A percentile compares a stretch with the other conserved stretches of the same genome.
Conservation (phyloP, 2,797 vertebrate species). For the Melanotaenia boesemani region DNA sequence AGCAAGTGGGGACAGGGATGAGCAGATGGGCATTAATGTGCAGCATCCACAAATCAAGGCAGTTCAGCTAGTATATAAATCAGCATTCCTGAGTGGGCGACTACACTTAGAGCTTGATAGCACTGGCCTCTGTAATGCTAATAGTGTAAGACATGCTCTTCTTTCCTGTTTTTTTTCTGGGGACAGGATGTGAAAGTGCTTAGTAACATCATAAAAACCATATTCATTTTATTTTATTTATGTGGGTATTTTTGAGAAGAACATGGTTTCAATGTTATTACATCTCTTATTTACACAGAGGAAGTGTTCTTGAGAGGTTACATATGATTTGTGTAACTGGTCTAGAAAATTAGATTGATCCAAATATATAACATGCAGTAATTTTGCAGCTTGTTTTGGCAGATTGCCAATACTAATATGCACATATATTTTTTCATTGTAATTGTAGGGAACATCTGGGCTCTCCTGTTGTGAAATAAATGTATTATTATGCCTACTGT, state of each 20-base stretch:
- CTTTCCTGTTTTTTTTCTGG: constrained; percentile 10
- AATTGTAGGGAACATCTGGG: not conserved
- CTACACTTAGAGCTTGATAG: constrained; percentile 17
- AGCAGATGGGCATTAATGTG: constrained; percentile 51
- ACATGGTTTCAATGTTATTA: constrained; percentile 21
- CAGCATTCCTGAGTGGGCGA: constrained; percentile 29
- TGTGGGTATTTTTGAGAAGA: not conserved
- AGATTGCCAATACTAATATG: not conserved
- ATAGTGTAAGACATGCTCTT: constrained; percentile 1
- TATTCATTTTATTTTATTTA: constrained; percentile 8
- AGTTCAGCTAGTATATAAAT: constrained; percentile 49
- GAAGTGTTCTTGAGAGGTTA: not conserved
- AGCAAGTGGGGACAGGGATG: constrained; percentile 54
- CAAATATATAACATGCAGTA: not conserved
- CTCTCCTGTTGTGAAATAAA: not conserved
- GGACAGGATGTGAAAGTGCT: constrained; percentile 1
- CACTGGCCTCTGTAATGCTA: constrained; percentile 16
- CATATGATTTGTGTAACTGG: not conserved
- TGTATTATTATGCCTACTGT: not conserved
- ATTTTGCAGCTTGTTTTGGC: not conserved
- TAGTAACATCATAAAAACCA: constrained; percentile 8
- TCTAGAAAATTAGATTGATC: not conserved
- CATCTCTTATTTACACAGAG: not conserved
- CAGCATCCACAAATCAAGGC: constrained; percentile 47
- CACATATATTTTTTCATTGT: not conserved